Base-by-base conservation (phyloP, 2,888 invertebrate genomes). In the Campopleginae sp. region DNA sequence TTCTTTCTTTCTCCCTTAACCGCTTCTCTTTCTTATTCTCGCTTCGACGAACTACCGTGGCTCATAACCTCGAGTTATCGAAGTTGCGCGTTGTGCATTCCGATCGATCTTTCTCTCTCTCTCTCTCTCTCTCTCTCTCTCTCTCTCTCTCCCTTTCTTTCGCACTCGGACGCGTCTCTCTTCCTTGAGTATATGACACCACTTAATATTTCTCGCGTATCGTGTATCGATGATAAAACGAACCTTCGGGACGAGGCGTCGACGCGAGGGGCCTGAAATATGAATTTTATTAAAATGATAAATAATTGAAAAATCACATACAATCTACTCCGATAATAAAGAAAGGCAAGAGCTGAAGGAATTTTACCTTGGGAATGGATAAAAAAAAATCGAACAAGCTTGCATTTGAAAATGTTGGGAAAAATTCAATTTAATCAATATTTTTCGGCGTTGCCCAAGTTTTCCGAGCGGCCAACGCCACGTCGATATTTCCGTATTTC, bases 41-140 rank as follows among this genome's bases (percentile, higher is more conserved):
- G 80, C 80, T 85, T 58, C 76, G 81, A 63, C 74, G 71, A 80
- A 79, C 70, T 27, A 48, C 78, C 70, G 51, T 77, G 71, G 82
- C 85, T 82, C 82, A 82, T 85, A 85, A 82, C 85, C 85, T 85
- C 85, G 85, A 85, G 85, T 85, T 85, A 82, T 82, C 85, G 65
- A 79, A 79, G 75, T 61, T 70, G 42, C 72, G 54, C 74, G 85
- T 46, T 79, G 61, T 71, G 85, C 85, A 85, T 85, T 76, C 66
- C 66, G 76, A 85, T 79, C 82, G 79, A 63, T 46, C 79, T 68
- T 42, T 42, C 68, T 23, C 61, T 23, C 42, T 46, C 38, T 54
- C 10, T 75, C 76, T 63, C 54, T 46, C 61, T 14, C 54, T 78
- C 23, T 78, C 65, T 33, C 33, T 48, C 48, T 71, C 8, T 42